Base-by-base conservation (phyloP, 2,797 vertebrate species). In the Clarias laeviceps region DNA sequence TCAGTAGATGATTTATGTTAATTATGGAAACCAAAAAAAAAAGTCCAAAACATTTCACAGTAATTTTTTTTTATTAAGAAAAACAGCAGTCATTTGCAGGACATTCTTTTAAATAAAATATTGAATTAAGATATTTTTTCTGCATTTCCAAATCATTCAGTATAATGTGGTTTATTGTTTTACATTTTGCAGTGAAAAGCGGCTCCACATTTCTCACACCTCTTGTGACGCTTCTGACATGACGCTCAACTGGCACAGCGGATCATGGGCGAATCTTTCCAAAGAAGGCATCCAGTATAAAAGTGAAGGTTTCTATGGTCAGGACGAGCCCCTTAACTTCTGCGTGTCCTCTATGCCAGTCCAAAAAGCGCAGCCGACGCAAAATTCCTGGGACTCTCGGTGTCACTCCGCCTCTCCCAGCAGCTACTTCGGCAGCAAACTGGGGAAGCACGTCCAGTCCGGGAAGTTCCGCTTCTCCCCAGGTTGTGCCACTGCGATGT, bases 201-300 rank as follows among this genome's bases (percentile, higher is more conserved):
- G 90, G 87, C 83, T 87, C 0, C 88, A 84, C 0, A 29, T 87
- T 59, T 84, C 90, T 81, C 45, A 85, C 14, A 89, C 86, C 65
- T 86, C 90, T 72, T 92, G 91, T 90, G 91, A 93, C 50, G 91
- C 84, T 3, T 87, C 90, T 72, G 94, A 96, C 14, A 72, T 72
- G 32, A 27, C 88, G 1, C 89, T 87, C 15, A 92, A 90, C 62
- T 93, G 92, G 85, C 92, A 92, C 66, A 89, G 91, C 20, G 90
- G 68, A 72, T 86, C 91, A 22, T 95, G 95, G 94, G 83, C 85
- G 5, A 61, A 88, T 54, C 84, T 88, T 12, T 83, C 80, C 83
- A 95, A 91, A 82, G 94, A 94, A 0, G 89, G 90, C 2, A 50
- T 92, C 83, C 94, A 91, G 88, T 91, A 90, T 83, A 90, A 87